A percentile compares a stretch with the other conserved stretches of the same genome.
These are phyloP conservation scores for Tachina lurida DNA, from an alignment of 2,888 invertebrate genomes.

Conservation along the genomic window DNA sequence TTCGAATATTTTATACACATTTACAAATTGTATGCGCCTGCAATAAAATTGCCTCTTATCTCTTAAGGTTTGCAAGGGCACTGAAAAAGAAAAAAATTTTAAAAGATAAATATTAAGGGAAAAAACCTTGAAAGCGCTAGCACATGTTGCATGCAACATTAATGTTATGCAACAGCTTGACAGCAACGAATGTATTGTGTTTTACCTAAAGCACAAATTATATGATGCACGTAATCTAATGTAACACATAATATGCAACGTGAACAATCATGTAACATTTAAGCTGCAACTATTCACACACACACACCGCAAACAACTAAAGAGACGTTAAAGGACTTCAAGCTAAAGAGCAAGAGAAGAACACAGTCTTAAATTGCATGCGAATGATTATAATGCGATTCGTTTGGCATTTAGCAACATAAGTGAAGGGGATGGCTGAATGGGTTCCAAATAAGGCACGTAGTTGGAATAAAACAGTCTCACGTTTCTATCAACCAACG, in stretches of 20 bases:
- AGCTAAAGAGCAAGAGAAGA: constrained; percentile 16
- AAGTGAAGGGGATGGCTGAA: not conserved
- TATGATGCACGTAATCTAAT: constrained; percentile 56
- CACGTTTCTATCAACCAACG: constrained; percentile 28
- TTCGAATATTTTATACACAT: not conserved
- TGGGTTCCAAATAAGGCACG: constrained; percentile 40
- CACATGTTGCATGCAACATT: constrained; percentile 67
- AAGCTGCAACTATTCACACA: constrained; percentile 19
- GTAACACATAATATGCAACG: constrained; percentile 56
- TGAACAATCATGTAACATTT: constrained; percentile 51
- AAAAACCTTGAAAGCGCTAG: constrained; percentile 28
- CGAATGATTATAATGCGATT: constrained; percentile 8
- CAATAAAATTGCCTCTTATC: not conserved
- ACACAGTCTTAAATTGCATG: constrained; percentile 29
- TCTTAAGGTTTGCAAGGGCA: not conserved
- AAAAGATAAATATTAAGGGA: not conserved
- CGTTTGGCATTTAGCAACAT: not conserved
- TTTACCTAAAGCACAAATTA: constrained; percentile 45
- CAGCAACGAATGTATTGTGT: constrained; percentile 42
- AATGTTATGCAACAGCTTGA: constrained; percentile 51
- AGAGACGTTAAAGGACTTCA: constrained; percentile 4
- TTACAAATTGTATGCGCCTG: not conserved
- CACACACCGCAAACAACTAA: constrained; percentile 25
- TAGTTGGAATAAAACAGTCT: constrained; percentile 40
- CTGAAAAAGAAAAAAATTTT: not conserved